Evolutionary conservation across 2,113 vertebrate genomes (phyloP).

Genomic region (Pontoporia blainvillei): DNA sequence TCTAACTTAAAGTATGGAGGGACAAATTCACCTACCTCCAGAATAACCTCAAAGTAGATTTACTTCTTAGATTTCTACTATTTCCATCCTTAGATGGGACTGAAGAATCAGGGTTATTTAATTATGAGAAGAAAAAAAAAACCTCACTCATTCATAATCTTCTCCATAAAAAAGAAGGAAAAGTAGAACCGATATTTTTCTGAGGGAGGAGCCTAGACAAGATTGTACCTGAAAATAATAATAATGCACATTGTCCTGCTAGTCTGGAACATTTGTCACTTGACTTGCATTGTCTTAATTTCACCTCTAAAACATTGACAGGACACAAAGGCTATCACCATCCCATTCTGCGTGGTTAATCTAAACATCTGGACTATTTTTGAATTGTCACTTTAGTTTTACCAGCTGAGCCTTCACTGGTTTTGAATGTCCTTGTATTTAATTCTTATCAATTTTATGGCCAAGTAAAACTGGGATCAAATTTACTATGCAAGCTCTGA

Average conservation of each 20-base stretch:
- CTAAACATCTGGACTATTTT: neutral
- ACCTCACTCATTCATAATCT: neutral
- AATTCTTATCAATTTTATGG: conserved; percentile 43
- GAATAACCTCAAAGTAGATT: neutral
- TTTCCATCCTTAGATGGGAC: neutral
- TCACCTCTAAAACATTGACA: conserved; percentile 10
- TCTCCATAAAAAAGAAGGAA: neutral
- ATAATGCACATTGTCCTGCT: neutral
- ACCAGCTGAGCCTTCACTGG: neutral
- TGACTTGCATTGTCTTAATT: neutral
- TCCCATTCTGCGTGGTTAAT: neutral
- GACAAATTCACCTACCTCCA: neutral
- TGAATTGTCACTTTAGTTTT: conserved; percentile 17
- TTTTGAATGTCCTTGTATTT: conserved; percentile 48
- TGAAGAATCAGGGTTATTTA: neutral
- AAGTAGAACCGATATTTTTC: neutral
- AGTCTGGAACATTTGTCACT: neutral
- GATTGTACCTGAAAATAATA: neutral
- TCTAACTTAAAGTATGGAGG: neutral
- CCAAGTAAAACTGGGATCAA: conserved; percentile 15
- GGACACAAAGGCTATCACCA: neutral
- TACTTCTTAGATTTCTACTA: neutral
- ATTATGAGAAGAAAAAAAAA: neutral
- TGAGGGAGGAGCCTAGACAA: neutral
- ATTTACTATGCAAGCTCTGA: conserved; percentile 38